Evolutionary conservation across 2,888 invertebrate species (phyloP).

Genomic region (Netelia melanura): DNA sequence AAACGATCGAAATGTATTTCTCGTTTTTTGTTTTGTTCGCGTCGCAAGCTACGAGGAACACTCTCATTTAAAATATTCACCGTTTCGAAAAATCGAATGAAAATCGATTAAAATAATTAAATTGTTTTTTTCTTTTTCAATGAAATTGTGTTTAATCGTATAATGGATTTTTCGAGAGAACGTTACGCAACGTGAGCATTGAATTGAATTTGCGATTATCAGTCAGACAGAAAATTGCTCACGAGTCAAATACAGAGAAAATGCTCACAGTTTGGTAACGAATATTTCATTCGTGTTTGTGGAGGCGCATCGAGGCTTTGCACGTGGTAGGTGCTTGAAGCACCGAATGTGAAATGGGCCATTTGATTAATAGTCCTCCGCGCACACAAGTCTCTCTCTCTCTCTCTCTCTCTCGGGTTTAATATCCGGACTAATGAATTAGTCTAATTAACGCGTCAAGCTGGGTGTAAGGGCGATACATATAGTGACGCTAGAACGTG

Average conservation of each 20-base stretch:
- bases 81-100: too few relatives aligned
- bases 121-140: too few relatives aligned
- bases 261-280: slow-evolving; percentile 4
- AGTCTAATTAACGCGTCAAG: slow-evolving; percentile 56
- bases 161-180: slow-evolving; percentile 1
- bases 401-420: slow-evolving; percentile 10
- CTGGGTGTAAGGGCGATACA: slow-evolving; percentile 26
- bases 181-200: background rate
- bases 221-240: background rate
- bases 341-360: slow-evolving; percentile 39
- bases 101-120: too few relatives aligned
- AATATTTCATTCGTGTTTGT: slow-evolving; percentile 30
- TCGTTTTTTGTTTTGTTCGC: too few relatives aligned
- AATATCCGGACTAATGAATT: slow-evolving; percentile 61
- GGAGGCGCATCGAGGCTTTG: background rate
- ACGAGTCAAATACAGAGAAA: slow-evolving; percentile 5
- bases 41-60: background rate
- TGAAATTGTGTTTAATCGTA: background rate
- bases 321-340: slow-evolving; percentile 1
- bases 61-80: background rate
- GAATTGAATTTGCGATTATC: background rate
- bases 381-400: background rate
- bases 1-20: too few relatives aligned
- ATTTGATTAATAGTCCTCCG: slow-evolving; percentile 55
- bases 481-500: slow-evolving; percentile 3